Evolutionary conservation across 2,888 invertebrate genomes (phyloP), one percentile per base, ranked within the genome.

Genomic region (Beris chalybata): DNA sequence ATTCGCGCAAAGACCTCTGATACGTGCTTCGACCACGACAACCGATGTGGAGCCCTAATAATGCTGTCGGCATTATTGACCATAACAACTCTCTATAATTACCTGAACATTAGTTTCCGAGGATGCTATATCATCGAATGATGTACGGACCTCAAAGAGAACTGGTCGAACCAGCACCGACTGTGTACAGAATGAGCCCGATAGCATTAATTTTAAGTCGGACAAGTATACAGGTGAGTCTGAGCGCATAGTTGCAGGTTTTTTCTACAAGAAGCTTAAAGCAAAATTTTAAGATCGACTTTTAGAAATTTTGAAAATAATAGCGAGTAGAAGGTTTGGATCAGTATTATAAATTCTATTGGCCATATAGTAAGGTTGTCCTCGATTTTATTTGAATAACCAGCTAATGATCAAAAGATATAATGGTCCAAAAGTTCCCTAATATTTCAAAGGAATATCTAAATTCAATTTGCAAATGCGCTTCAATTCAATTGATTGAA

Each of bases 1-100:
- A 29, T 12, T 52, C 22, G 52, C 12, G 15, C 12, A 15, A 52
- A 22, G 13, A 52, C 15, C 52, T 11, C 22, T 29, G 29, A 13
- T 9, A 52, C 52, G 52, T 52, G 52, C 52, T 7, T 22, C 22
- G 13, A 52, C 22, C 11, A 52, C 13, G 22, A 13, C 15, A 5
- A n/a, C 50, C 15, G 50, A 15, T 50, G 50, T 15, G 13, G 32
- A 55, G 38, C 32, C 32, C 13, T 32, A 29, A 22, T 22, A 55
- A 55, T 38, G 55, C 55, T 55, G 55, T 55, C 55, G 55, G 55
- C 55, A 13, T 32, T 55, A 32, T 55, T 55, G 55, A 55, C 55
- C 55, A 55, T 38, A 55, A 32, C 43, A n/a, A 29, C 38, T 55
- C 38, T 32, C 55, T 55, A 55, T 55, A 55, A 55, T 55, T 55